Evolutionary conservation across 2,888 invertebrate genomes (phyloP), one percentile per base, ranked within the genome.

Genomic region (Argynnis bischoffii): DNA sequence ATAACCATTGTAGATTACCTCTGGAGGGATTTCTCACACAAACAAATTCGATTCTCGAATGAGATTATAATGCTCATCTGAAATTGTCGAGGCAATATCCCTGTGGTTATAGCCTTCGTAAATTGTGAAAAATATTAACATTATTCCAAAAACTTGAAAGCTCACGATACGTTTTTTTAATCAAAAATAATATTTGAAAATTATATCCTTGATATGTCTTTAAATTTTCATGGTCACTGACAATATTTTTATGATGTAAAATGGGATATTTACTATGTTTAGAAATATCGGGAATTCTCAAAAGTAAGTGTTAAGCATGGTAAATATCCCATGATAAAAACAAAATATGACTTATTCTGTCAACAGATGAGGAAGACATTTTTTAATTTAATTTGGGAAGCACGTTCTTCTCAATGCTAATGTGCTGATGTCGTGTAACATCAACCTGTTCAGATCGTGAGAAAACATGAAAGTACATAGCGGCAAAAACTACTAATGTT

Each of bases 11-110:
- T 47, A 61, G 53, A 53, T 83, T 84, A 79, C 81, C 85, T 82
- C 82, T 80, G 81, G 79, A 78, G 81, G 83, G 82, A 86, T 87
- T 86, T 86, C 84, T 87, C 83, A 83, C 86, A 85, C 84, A 87
- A 89, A 86, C 85, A 83, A 86, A 88, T 87, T 88, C 81, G 84
- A 89, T 89, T 83, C 79, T 81, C 81, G 82, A 87, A 84, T 84
- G 78, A 86, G 83, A 87, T 89, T 88, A 81, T 83, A 80, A 82
- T 83, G 82, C 77, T 74, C 80, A 81, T 81, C 81, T 82, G 80
- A 83, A 83, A 81, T 83, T 81, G 79, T 79, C 74, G 77, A 76
- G 72, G 76, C 72, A 70, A 70, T 76, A 77, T 75, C 76, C 76
- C 60, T 63, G 68, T 56, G 68, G 69, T 69, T 64, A 68, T 65